Conservation (phyloP, 2,888 invertebrate species). For the Matsumyia berberina region DNA sequence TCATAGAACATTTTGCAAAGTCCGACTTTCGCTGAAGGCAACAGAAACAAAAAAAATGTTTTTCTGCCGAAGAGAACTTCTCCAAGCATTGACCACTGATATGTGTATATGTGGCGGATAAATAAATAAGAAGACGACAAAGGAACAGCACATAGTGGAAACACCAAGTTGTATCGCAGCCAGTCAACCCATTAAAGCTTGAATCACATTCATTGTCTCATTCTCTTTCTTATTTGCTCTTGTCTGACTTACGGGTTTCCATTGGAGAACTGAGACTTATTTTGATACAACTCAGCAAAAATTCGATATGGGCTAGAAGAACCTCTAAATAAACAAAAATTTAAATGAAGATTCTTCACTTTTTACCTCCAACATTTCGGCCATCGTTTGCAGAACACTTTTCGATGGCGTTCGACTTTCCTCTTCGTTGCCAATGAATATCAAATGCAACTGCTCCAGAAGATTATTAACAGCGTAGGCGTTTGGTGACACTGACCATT, state of each 20-base stretch:
- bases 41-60: background rate
- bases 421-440: constrained; percentile 81
- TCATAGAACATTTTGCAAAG: constrained; percentile 33
- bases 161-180: constrained; percentile 31
- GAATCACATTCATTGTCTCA: background rate
- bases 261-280: constrained; percentile 4
- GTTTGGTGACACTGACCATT: constrained; percentile 88
- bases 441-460: constrained; percentile 88
- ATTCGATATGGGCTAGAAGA: background rate
- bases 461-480: constrained; percentile 87
- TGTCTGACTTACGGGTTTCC: background rate
- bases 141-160: constrained; percentile 47
- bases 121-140: constrained; percentile 42
- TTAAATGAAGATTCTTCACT: constrained; percentile 10
- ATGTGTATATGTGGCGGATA: constrained; percentile 9
- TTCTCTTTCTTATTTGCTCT: background rate
- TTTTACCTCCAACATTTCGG: constrained; percentile 77
- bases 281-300: constrained; percentile 19
- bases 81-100: constrained; percentile 41
- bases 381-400: constrained; percentile 84
- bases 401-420: constrained; percentile 84
- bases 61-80: constrained; percentile 6
- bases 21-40: constrained; percentile 5
- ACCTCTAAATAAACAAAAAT: background rate
- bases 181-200: constrained; percentile 2